Conservation (phyloP, 2,797 vertebrate species). For the Denticeps clupeoides region DNA sequence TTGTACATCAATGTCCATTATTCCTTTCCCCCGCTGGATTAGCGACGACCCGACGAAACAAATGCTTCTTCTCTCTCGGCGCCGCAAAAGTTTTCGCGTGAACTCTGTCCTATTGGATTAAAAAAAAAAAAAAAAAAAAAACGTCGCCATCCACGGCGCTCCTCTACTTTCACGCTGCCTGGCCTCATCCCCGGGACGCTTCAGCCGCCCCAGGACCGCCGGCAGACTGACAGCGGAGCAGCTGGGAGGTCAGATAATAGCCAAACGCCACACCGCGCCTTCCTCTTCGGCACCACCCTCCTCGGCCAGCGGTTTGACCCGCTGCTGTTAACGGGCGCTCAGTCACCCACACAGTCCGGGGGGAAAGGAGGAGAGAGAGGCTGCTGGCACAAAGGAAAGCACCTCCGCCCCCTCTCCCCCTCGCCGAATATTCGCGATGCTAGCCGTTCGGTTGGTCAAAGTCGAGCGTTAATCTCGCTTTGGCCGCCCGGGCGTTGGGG, state of each 20-base stretch:
- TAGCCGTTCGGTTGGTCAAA: too few relatives aligned
- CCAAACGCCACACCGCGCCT: background rate
- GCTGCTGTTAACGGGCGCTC: background rate
- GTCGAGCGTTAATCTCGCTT: background rate
- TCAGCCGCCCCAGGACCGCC: background rate
- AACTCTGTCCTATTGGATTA: too few relatives aligned
- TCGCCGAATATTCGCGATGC: too few relatives aligned
- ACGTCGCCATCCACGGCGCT: background rate
- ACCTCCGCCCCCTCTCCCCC: too few relatives aligned
- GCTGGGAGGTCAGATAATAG: background rate
- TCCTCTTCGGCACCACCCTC: background rate
- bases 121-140: too few relatives aligned
- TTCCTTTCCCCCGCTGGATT: too few relatives aligned
- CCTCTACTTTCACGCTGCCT: background rate
- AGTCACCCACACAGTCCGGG: background rate
- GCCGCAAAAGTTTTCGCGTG: too few relatives aligned
- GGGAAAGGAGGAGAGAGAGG: too few relatives aligned
- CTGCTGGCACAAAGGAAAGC: too few relatives aligned
- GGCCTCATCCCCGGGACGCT: background rate
- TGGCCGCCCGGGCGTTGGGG: background rate
- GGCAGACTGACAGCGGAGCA: background rate
- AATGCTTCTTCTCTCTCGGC: too few relatives aligned
- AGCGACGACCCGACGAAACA: too few relatives aligned
- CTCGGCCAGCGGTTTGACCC: background rate
- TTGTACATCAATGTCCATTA: too few relatives aligned